These are phyloP conservation scores for Nanger granti DNA, from an alignment of 2,113 vertebrate genomes.

Conservation along the genomic window DNA sequence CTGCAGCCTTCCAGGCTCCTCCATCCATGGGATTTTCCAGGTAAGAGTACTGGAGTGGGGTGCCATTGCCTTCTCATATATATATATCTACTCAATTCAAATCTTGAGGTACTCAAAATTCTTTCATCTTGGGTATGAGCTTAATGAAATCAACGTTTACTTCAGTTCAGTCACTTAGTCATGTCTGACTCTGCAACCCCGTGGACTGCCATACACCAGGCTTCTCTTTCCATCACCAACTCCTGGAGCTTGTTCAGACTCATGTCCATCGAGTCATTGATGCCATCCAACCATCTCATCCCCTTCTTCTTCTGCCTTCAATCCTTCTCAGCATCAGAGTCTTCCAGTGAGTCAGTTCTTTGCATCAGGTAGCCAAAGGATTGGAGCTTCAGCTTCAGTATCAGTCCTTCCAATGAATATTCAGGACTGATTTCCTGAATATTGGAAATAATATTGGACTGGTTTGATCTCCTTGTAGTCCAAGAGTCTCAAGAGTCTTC, in stretches of 20 bases:
- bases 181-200: not conserved
- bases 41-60: too few species aligned
- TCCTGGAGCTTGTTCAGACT: not conserved
- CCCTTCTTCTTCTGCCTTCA: not conserved
- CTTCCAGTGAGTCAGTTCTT: not conserved
- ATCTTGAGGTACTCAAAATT: not conserved
- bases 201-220: not conserved
- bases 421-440: too few species aligned
- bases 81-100: not conserved
- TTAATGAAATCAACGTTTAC: not conserved
- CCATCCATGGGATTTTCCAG: too few species aligned
- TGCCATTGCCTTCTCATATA: too few species aligned
- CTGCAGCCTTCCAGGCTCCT: not conserved
- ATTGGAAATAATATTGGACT: too few species aligned
- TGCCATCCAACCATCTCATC: not conserved
- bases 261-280: not conserved
- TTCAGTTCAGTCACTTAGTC: not conserved
- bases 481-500: too few species aligned
- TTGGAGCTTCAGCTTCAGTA: too few species aligned
- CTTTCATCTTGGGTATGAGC: not conserved
- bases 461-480: too few species aligned
- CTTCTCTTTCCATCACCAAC: not conserved
- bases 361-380: not conserved
- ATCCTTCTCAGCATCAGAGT: not conserved
- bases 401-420: too few species aligned